phyloP scores from a whole-genome alignment of 2,888 invertebrate species.

The Sinohyriopsis cumingii region DNA sequence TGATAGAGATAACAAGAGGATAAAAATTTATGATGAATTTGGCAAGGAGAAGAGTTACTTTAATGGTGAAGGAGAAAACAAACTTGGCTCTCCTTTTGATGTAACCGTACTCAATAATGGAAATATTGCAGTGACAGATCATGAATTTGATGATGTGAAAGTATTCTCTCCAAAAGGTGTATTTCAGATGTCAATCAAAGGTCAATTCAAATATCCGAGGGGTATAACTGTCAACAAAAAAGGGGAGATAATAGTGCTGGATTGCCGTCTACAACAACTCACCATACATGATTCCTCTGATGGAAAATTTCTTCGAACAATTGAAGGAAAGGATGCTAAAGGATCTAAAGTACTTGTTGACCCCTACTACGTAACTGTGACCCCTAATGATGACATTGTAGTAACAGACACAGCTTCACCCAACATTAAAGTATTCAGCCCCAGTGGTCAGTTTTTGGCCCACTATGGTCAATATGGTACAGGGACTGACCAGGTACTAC shows the following conservation, averaged over 20 bases:
- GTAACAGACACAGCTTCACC: constrained; percentile 66
- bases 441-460: constrained; percentile 47
- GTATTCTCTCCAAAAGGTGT: constrained; percentile 51
- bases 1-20: constrained; percentile 64
- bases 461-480: constrained; percentile 60
- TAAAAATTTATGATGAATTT: constrained; percentile 56
- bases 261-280: constrained; percentile 53
- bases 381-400: constrained; percentile 57
- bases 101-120: constrained; percentile 56
- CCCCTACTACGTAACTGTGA: constrained; percentile 63
- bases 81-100: constrained; percentile 63
- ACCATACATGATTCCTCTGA: constrained; percentile 55
- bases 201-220: constrained; percentile 61
- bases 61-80: constrained; percentile 44
- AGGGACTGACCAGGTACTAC: constrained; percentile 52
- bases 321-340: constrained; percentile 43
- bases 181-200: constrained; percentile 46
- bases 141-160: constrained; percentile 61
- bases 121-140: constrained; percentile 63
- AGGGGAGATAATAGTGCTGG: constrained; percentile 64
- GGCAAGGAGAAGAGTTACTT: constrained; percentile 53
- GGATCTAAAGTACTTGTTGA: constrained; percentile 55
- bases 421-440: constrained; percentile 62
- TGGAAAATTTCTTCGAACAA: constrained; percentile 47
- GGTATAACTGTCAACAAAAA: constrained; percentile 57